A percentile compares a stretch with the other conserved stretches of the same genome.
These are phyloP conservation scores for Mormyrops boulengeri DNA, from an alignment of 2,797 vertebrate species.

Conservation along the genomic window DNA sequence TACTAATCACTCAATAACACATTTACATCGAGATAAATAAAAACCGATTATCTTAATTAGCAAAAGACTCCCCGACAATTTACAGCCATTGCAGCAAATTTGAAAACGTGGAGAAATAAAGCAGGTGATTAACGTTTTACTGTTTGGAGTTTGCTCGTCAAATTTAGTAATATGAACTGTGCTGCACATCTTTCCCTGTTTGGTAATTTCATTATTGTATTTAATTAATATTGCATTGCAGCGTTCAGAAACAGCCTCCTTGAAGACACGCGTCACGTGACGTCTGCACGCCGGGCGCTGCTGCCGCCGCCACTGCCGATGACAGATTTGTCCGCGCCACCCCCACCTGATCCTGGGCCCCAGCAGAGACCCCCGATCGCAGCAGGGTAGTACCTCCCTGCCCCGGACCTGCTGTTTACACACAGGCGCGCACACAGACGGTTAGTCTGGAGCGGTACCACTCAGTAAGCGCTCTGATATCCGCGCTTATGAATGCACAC, in stretches of 20 bases:
- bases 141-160: background rate
- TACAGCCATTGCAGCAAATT: background rate
- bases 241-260: background rate
- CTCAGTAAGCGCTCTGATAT: background rate
- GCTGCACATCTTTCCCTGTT: background rate
- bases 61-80: slow-evolving; percentile 2
- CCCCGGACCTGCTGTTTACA: slow-evolving; percentile 28
- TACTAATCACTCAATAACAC: background rate
- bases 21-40: slow-evolving; percentile 19
- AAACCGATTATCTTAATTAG: slow-evolving; percentile 20
- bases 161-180: background rate
- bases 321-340: slow-evolving; percentile 20
- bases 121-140: background rate
- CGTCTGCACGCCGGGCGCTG: background rate
- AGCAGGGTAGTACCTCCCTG: slow-evolving; percentile 24
- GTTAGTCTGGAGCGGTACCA: slow-evolving; percentile 15
- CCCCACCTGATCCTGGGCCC: slow-evolving; percentile 24
- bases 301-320: slow-evolving; percentile 4
- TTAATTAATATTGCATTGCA: background rate
- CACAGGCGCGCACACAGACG: slow-evolving; percentile 19
- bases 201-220: background rate
- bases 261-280: background rate
- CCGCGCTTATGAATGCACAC: background rate
- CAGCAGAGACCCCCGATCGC: slow-evolving; percentile 21
- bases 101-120: slow-evolving; percentile 3